A percentile compares a stretch with the other conserved stretches of the same genome.
Conservation (phyloP, 2,797 vertebrate genomes). For the Lindbergichthys nudifrons region DNA sequence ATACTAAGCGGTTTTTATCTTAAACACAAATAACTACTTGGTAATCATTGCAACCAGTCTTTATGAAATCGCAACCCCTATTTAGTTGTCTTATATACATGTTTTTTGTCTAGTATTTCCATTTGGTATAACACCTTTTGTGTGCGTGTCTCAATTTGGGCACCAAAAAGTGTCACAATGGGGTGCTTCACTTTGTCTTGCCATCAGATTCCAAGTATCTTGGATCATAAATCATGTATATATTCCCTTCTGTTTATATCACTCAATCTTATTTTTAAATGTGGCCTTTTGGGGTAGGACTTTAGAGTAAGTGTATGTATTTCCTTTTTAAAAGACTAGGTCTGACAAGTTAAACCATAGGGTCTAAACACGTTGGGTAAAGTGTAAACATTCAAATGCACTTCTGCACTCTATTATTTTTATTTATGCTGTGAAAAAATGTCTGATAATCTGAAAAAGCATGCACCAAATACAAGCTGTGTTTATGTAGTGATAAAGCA, state of each 20-base stretch:
- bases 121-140: background rate
- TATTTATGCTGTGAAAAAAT: background rate
- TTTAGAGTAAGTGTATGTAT: constrained; percentile 12
- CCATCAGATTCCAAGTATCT: constrained; percentile 1
- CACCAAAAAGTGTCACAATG: background rate
- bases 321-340: constrained; percentile 28
- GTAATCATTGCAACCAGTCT: background rate
- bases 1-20: background rate
- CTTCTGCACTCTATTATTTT: constrained; percentile 50
- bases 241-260: constrained; percentile 5
- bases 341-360: constrained; percentile 37
- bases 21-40: constrained; percentile 26
- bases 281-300: constrained; percentile 63
- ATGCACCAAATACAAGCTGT: constrained; percentile 16
- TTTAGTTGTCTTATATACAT: constrained; percentile 1
- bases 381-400: constrained; percentile 43
- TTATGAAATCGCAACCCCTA: constrained; percentile 4
- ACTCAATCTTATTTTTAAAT: constrained; percentile 41
- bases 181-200: background rate
- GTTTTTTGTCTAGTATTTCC: constrained; percentile 10
- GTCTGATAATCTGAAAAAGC: background rate
- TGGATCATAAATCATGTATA: background rate
- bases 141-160: background rate
- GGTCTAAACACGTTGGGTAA: constrained; percentile 58
- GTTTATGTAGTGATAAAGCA: constrained; percentile 7